Conservation (phyloP, 2,797 vertebrate species). For the Tapirus indicus region DNA sequence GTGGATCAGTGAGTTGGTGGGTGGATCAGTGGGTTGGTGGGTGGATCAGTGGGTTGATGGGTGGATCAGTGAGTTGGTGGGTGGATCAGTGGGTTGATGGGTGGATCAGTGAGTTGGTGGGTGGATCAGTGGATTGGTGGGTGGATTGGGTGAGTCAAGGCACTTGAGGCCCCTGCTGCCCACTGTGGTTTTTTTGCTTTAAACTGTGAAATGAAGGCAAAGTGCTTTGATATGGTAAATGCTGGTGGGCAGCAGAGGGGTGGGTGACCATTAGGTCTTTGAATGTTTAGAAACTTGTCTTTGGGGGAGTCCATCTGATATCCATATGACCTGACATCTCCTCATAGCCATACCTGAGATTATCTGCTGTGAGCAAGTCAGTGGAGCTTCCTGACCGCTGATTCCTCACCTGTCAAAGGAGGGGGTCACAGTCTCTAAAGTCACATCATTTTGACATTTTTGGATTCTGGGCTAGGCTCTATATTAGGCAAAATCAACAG, state of each 20-base stretch:
- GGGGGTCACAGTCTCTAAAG: background rate
- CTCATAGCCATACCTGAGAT: background rate
- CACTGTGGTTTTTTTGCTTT: background rate
- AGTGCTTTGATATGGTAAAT: background rate
- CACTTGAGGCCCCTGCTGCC: no score
- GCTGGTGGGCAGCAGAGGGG: background rate
- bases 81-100: no score
- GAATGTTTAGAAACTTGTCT: background rate
- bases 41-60: no score
- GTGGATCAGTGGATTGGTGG: no score
- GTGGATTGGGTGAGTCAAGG: background rate
- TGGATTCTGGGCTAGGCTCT: background rate
- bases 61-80: no score
- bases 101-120: no score
- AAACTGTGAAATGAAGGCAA: background rate
- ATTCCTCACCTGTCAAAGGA: background rate
- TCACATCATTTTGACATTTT: background rate
- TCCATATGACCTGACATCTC: background rate
- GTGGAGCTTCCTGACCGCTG: background rate
- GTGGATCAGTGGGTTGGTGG: no score
- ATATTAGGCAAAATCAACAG: background rate
- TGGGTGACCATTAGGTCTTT: no score
- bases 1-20: no score
- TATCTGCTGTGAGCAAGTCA: background rate
- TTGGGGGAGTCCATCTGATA: background rate